A percentile compares a stretch with the other conserved stretches of the same genome.
These are phyloP conservation scores for Diaprepes abbreviatus DNA, from an alignment of 2,888 invertebrate genomes.

Conservation along the genomic window DNA sequence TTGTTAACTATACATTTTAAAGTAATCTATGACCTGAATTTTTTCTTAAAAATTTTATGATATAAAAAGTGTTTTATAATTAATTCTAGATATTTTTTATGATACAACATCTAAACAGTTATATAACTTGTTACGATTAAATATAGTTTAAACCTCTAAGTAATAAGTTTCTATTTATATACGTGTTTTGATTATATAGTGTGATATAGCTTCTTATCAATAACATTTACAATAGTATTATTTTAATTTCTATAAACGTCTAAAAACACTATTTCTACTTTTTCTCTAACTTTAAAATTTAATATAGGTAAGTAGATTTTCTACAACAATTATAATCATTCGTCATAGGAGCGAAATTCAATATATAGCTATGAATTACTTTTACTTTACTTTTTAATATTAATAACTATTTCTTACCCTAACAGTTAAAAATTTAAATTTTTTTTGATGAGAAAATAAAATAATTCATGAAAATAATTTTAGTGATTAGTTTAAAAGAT, in stretches of 20 bases:
- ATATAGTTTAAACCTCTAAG: background rate
- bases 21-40: conserved; percentile 15
- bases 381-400: background rate
- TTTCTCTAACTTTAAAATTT: background rate
- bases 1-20: background rate
- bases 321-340: background rate
- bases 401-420: background rate
- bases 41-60: background rate
- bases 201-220: conserved; percentile 7
- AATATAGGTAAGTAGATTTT: background rate
- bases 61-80: background rate
- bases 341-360: background rate
- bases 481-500: background rate
- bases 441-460: background rate
- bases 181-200: background rate
- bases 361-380: background rate
- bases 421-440: background rate
- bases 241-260: background rate
- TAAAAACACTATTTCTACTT: background rate
- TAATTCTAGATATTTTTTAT: background rate
- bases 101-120: background rate
- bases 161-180: background rate
- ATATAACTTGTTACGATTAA: background rate
- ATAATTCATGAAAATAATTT: background rate
- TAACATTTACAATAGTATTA: background rate